Conservation (phyloP, 2,797 vertebrate genomes). For the Somateria mollissima region DNA sequence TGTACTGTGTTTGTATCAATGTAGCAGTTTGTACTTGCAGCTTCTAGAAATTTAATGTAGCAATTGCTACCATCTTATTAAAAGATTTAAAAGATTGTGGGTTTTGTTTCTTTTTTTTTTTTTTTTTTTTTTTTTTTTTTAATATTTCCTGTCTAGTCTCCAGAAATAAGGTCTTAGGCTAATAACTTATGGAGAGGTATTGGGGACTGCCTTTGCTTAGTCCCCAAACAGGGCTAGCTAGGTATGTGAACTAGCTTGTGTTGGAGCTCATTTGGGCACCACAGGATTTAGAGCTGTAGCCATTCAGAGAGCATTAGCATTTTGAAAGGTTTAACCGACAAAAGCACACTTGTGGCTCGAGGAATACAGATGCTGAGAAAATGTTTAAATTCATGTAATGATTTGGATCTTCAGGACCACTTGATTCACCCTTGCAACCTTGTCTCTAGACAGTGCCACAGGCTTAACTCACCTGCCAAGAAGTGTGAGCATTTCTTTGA, state of each 20-base stretch:
- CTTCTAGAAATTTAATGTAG: not conserved
- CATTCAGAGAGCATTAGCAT: slow-evolving; percentile 33
- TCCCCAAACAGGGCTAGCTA: not conserved
- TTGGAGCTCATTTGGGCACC: not conserved
- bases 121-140: not conserved
- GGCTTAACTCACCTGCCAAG: slow-evolving; percentile 70
- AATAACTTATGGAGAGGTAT: not conserved
- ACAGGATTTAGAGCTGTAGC: slow-evolving; percentile 11
- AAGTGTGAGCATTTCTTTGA: slow-evolving; percentile 45
- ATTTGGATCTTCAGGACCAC: slow-evolving; percentile 47
- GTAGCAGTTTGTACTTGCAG: not conserved
- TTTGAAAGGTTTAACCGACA: slow-evolving; percentile 65
- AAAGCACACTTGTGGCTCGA: slow-evolving; percentile 47
- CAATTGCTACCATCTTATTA: not conserved
- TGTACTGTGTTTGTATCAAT: not conserved
- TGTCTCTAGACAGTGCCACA: slow-evolving; percentile 63
- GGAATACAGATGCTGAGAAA: slow-evolving; percentile 61
- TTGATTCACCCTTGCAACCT: slow-evolving; percentile 62
- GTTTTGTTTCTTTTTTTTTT: not conserved
- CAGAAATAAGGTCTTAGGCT: not conserved
- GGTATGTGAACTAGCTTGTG: not conserved
- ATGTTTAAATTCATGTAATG: slow-evolving; percentile 63
- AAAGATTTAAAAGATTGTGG: not conserved
- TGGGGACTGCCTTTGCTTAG: not conserved
- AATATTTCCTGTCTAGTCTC: not conserved